A percentile compares a stretch with the other conserved stretches of the same genome.
phyloP scores from a whole-genome alignment of 1,140 invertebrate species.

The Anoplolepis gracilipes region DNA sequence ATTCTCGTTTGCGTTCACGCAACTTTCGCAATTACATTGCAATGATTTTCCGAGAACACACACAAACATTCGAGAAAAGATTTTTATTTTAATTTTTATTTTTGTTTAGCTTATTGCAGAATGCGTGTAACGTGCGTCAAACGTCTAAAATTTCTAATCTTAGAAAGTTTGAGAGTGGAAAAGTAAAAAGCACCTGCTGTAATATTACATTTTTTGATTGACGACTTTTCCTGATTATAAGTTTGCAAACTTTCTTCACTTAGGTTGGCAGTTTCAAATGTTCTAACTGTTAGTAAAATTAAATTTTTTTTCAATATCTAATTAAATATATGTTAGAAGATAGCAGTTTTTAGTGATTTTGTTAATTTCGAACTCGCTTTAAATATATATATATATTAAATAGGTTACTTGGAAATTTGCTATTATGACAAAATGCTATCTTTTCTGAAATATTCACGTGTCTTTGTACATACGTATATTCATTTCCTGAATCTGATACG shows the following conservation, averaged over 20 bases:
- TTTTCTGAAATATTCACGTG: constrained; percentile 25
- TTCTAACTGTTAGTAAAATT: background rate
- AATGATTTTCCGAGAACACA: background rate
- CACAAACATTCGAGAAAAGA: background rate
- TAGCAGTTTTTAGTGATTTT: constrained; percentile 62
- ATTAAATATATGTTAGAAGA: constrained; percentile 18
- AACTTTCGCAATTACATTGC: constrained; percentile 8
- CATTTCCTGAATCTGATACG: constrained; percentile 8
- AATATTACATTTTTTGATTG: background rate
- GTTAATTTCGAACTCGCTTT: constrained; percentile 32
- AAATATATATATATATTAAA: no score
- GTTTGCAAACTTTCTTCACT: background rate
- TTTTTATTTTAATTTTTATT: background rate
- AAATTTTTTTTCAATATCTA: constrained; percentile 24
- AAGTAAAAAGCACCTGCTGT: background rate
- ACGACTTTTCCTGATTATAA: background rate
- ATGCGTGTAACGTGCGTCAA: background rate
- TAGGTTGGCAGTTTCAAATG: background rate
- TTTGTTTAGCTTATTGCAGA: background rate
- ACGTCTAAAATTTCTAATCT: background rate
- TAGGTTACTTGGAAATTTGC: constrained; percentile 27
- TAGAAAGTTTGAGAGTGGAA: background rate
- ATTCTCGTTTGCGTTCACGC: constrained; percentile 9
- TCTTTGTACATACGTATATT: constrained; percentile 31
- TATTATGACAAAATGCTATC: background rate